Evolutionary conservation across 2,888 invertebrate genomes (phyloP).

Genomic region (Suillia variegata): DNA sequence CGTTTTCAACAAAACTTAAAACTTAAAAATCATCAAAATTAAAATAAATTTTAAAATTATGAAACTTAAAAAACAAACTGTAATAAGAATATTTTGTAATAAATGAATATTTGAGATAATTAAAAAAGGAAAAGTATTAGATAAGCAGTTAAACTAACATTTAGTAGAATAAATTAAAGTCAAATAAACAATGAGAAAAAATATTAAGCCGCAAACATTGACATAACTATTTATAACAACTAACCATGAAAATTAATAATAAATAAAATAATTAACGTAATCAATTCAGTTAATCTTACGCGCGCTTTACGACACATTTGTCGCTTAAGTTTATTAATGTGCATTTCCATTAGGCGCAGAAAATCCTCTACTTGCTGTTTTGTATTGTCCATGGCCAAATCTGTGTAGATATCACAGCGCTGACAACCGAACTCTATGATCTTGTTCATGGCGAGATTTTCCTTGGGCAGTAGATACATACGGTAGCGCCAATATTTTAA

Average conservation of each 20-base stretch:
- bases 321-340: slow-evolving; percentile 87
- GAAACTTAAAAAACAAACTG: no score
- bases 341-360: slow-evolving; percentile 81
- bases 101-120: slow-evolving; percentile 12
- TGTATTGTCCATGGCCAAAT: slow-evolving; percentile 63
- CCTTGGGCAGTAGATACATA: slow-evolving; percentile 83
- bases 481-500: slow-evolving; percentile 92
- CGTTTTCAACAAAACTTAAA: background rate
- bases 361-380: slow-evolving; percentile 72
- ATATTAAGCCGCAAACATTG: slow-evolving; percentile 18
- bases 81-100: no score
- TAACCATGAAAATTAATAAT: slow-evolving; percentile 19
- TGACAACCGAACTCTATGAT: slow-evolving; percentile 75
- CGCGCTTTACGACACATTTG: slow-evolving; percentile 74
- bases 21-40: background rate
- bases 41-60: no score
- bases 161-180: slow-evolving; percentile 4
- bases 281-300: slow-evolving; percentile 65
- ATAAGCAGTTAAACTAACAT: background rate
- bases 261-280: slow-evolving; percentile 17
- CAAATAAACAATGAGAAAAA: slow-evolving; percentile 13
- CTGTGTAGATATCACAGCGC: slow-evolving; percentile 82
- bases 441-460: slow-evolving; percentile 78
- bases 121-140: slow-evolving; percentile 14
- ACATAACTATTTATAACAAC: slow-evolving; percentile 12